Evolutionary conservation across 1,140 invertebrate genomes (phyloP), one percentile per base, ranked within the genome.

Genomic region (Holcopasites calliopsidis): DNA sequence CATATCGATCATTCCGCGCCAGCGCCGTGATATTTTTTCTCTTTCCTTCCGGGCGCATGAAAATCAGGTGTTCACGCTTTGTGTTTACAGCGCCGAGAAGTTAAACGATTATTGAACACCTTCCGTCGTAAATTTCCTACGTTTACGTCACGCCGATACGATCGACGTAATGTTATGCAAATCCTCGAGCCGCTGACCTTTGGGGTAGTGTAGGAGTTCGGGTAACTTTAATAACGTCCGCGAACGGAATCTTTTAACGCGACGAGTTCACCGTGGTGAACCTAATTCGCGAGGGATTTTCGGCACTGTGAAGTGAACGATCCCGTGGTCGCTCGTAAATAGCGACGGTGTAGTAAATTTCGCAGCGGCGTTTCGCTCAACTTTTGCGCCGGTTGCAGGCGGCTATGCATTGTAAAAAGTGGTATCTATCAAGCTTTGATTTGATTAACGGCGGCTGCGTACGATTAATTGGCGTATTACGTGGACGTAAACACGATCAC

Each of bases 391-490:
- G 11, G 23, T 50, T 7, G 21, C 31, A 50, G 13, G 44, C n/a
- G n/a, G 3, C 38, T 40, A 40, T 13, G 38, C 38, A n/a, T 16
- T 13, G 21, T 7, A 62, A 71, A 49, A 71, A 23, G 31, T 10
- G 5, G n/a, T 54, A 64, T 42, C 47, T n/a, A 33, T 72, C 58
- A 23, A 31, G 50, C n/a, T 21, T 23, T 33, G 26, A 38, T 23
- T 70, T 81, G 79, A 81, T 81, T 81, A 81, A 81, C 70, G 40
- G 26, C 33, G 44, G n/a, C 57, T 28, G 57, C 44, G 47, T 38
- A 33, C 79, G 64, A 81, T 81, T 76, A 76, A 80, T 80, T 42
- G 79, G 64, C 61, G 55, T 76, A 70, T 64, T 64, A 71, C 52
- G 79, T 35, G 71, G 23, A 55, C 54, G 65, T 65, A 54, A 54